Percentiles rank a stretch among this genome's conserved stretches.
Evolutionary conservation across 2,888 invertebrate species (phyloP).

Genomic region (Scaptomyza flava): DNA sequence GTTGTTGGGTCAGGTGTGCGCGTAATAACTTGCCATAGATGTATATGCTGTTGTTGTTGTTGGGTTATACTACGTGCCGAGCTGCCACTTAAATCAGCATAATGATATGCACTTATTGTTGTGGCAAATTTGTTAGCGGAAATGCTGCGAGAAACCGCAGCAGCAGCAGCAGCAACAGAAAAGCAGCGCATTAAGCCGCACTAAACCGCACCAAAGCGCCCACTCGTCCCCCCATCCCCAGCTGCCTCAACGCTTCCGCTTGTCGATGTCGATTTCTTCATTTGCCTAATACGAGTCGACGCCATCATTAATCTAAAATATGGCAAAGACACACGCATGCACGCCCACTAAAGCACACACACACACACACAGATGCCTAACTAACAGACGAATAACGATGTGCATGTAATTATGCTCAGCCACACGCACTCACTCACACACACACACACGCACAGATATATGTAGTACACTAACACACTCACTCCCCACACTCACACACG

Average conservation of each 20-base stretch:
- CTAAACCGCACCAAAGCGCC: not conserved
- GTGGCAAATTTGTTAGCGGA: conserved; percentile 78
- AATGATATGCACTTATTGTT: conserved; percentile 78
- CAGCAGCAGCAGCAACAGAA: conserved; percentile 5
- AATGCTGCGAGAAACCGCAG: conserved; percentile 71
- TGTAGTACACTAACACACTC: not conserved
- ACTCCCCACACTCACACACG: conserved; percentile 22
- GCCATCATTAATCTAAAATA: conserved; percentile 79
- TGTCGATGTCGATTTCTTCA: conserved; percentile 77
- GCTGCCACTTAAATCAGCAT: conserved; percentile 77
- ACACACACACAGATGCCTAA: conserved; percentile 1
- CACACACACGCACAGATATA: conserved; percentile 13
- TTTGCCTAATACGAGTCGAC: conserved; percentile 78
- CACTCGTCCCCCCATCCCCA: not conserved
- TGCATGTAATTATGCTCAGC: conserved; percentile 65
- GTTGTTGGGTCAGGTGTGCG: conserved; percentile 66
- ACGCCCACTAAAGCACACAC: conserved; percentile 17
- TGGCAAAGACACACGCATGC: conserved; percentile 72
- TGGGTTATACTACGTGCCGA: conserved; percentile 42
- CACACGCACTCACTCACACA: conserved; percentile 41
- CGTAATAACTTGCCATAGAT: conserved; percentile 74
- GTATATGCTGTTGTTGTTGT: conserved; percentile 21
- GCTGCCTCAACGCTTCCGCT: conserved; percentile 7
- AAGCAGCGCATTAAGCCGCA: conserved; percentile 12
- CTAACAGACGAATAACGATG: conserved; percentile 38